Conservation (phyloP, 2,797 vertebrate species). For the Tamandua tetradactyla region DNA sequence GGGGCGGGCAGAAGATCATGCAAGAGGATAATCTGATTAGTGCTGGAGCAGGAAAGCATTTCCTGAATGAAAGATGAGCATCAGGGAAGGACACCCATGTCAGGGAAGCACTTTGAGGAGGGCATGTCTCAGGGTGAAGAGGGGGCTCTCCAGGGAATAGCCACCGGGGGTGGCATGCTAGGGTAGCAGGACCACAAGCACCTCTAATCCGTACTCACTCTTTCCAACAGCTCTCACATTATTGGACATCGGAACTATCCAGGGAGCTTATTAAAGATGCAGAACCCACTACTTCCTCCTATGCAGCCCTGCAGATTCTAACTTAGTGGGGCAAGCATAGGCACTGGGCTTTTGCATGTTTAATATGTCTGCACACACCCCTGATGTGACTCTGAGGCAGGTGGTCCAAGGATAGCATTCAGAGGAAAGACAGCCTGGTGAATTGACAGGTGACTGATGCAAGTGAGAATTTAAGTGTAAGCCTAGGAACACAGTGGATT, state of each 20-base stretch:
- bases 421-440: neutral
- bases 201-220: neutral
- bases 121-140: neutral
- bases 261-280: neutral
- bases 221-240: neutral
- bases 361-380: neutral
- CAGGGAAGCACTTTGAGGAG: neutral
- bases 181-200: neutral
- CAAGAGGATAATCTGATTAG: conserved; percentile 63
- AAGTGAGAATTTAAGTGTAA: neutral
- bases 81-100: neutral
- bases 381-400: neutral
- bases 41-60: neutral
- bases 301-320: neutral
- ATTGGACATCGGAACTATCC: neutral
- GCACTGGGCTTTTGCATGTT: neutral
- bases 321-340: neutral
- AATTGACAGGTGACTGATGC: neutral
- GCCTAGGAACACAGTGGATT: neutral
- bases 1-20: conserved; percentile 35
- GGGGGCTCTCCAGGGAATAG: neutral
- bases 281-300: neutral
- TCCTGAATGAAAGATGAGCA: conserved; percentile 34
- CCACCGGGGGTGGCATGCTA: neutral
- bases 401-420: neutral